Evolutionary conservation across 2,888 invertebrate genomes (phyloP).

Genomic region (Leptinotarsa peninsularis): DNA sequence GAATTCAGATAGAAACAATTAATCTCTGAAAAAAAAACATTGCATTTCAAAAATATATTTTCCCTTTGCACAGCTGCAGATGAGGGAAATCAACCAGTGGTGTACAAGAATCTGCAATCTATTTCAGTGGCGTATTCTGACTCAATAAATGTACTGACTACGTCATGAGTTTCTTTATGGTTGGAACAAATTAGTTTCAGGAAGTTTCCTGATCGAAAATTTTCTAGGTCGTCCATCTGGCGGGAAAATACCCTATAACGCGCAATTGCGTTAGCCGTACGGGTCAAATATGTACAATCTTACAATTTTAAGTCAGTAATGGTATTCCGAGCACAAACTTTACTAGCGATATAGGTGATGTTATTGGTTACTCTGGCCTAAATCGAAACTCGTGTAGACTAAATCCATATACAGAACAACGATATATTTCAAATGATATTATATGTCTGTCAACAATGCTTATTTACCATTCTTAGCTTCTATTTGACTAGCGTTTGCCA

Average conservation of each 20-base stretch:
- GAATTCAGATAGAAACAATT: conserved; percentile 1
- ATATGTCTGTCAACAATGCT: conserved; percentile 65
- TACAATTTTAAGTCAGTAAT: conserved; percentile 52
- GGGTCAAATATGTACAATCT: conserved; percentile 56
- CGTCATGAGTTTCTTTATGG: conserved; percentile 12
- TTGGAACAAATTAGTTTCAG: not conserved
- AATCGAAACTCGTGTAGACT: conserved; percentile 67
- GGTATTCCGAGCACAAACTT: conserved; percentile 54
- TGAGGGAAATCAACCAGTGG: conserved; percentile 3
- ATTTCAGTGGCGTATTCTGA: not conserved
- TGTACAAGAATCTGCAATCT: not conserved
- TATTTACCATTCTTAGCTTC: conserved; percentile 66
- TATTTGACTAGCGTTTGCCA: conserved; percentile 65
- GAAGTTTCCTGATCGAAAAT: conserved; percentile 14
- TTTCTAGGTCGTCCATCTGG: conserved; percentile 24
- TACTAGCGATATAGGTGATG: conserved; percentile 61
- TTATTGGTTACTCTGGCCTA: conserved; percentile 66
- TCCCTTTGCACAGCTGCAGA: not conserved
- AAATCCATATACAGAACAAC: conserved; percentile 68
- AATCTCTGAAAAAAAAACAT: not conserved
- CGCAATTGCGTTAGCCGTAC: conserved; percentile 49
- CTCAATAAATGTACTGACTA: too few species aligned
- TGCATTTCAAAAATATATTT: not conserved
- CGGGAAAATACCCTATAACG: conserved; percentile 22
- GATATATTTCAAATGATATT: conserved; percentile 66